Conservation (phyloP, 2,888 invertebrate species). For the Latrodectus elegans region DNA sequence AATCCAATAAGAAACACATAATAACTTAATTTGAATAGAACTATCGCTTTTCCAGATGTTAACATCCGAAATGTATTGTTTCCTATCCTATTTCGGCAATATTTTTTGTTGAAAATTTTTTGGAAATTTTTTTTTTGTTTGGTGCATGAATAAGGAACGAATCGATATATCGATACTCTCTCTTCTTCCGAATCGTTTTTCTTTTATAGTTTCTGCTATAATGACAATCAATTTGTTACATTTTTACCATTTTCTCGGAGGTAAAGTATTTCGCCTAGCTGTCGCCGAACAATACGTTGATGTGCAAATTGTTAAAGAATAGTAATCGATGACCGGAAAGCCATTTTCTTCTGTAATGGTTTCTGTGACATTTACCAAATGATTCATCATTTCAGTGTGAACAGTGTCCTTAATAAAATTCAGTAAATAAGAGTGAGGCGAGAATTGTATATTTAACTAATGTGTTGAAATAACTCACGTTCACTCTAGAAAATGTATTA, state of each 20-base stretch:
- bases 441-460: too few species aligned
- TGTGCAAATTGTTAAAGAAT: constrained; percentile 4
- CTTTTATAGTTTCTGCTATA: constrained; percentile 18
- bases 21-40: constrained; percentile 65
- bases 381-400: not conserved
- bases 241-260: constrained; percentile 22
- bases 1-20: constrained; percentile 45
- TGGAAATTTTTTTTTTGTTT: not conserved
- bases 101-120: constrained; percentile 12
- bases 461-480: too few species aligned
- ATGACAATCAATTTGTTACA: constrained; percentile 54
- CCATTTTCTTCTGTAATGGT: constrained; percentile 15
- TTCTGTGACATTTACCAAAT: not conserved
- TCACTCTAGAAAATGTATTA: too few species aligned
- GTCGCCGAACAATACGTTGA: not conserved
- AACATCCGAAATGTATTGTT: constrained; percentile 37
- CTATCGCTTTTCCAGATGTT: constrained; percentile 52
- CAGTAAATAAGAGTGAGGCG: too few species aligned
- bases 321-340: not conserved
- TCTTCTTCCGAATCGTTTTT: constrained; percentile 32
- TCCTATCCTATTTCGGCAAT: constrained; percentile 18
- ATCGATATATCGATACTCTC: constrained; percentile 59
- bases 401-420: too few species aligned
- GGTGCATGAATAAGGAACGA: constrained; percentile 51
- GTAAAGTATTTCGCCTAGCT: constrained; percentile 23